Conservation (phyloP, 2,888 invertebrate genomes). For the Cryptocephalus moraei region DNA sequence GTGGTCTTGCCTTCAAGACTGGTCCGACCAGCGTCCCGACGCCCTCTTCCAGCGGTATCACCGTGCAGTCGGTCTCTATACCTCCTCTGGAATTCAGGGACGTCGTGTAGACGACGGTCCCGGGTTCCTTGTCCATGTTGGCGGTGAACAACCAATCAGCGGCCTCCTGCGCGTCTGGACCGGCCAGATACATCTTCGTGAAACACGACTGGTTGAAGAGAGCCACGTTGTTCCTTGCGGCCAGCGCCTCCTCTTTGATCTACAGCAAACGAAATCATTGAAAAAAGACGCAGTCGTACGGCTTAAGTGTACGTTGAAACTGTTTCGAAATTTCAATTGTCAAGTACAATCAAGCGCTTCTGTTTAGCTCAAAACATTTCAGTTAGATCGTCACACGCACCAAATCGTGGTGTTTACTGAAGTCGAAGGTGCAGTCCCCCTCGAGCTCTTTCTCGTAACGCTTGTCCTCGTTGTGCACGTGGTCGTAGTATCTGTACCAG, state of each 20-base stretch:
- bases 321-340: no score
- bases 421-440: constrained; percentile 71
- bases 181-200: constrained; percentile 78
- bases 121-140: constrained; percentile 49
- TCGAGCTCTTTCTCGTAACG: constrained; percentile 60
- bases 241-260: constrained; percentile 72
- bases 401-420: constrained; percentile 67
- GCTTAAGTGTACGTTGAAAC: no score
- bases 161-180: constrained; percentile 71
- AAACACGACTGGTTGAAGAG: constrained; percentile 85
- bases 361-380: no score
- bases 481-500: constrained; percentile 76
- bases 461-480: constrained; percentile 52
- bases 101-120: constrained; percentile 69
- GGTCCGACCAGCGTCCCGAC: constrained; percentile 54
- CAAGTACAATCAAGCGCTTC: no score
- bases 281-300: background rate
- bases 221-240: constrained; percentile 69
- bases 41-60: constrained; percentile 50
- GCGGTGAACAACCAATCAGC: constrained; percentile 79
- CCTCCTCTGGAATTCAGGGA: constrained; percentile 72
- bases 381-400: constrained; percentile 41
- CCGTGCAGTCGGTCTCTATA: constrained; percentile 77
- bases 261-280: constrained; percentile 30
- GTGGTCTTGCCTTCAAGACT: constrained; percentile 46